A percentile compares a stretch with the other conserved stretches of the same genome.
Conservation (phyloP, 1,140 invertebrate genomes). For the Cardiocondyla obscurior region DNA sequence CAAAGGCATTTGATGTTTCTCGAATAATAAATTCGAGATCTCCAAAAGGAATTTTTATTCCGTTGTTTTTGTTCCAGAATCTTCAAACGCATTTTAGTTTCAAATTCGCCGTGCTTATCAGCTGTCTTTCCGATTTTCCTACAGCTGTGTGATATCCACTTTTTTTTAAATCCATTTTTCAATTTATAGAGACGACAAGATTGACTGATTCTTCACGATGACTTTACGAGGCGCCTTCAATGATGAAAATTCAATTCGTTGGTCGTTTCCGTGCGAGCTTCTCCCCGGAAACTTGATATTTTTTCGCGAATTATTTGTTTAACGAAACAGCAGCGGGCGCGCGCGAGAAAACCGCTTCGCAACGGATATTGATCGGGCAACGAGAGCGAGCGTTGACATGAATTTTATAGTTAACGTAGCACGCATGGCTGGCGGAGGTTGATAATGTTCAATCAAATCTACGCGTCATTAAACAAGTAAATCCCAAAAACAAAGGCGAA, state of each 20-base stretch:
- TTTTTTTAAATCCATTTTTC: background rate
- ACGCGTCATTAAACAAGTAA: conserved; percentile 46
- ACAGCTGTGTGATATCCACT: background rate
- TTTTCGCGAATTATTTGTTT: conserved; percentile 43
- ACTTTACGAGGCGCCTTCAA: background rate
- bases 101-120: background rate
- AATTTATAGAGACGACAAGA: background rate
- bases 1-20: background rate
- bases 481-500: conserved; percentile 22
- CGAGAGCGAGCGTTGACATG: conserved; percentile 59
- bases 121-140: background rate
- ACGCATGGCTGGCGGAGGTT: conserved; percentile 35
- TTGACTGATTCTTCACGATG: conserved; percentile 2
- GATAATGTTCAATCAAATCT: conserved; percentile 41
- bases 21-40: no score
- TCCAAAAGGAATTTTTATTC: no score
- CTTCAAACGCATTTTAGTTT: background rate
- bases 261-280: background rate
- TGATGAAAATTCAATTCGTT: background rate
- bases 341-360: conserved; percentile 41
- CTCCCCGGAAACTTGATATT: background rate
- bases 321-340: conserved; percentile 23
- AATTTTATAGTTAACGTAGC: conserved; percentile 53
- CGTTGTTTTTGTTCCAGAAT: background rate
- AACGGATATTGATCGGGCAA: conserved; percentile 56